These are phyloP conservation scores for Diploptera punctata DNA, from an alignment of 2,888 invertebrate species.

Conservation along the genomic window DNA sequence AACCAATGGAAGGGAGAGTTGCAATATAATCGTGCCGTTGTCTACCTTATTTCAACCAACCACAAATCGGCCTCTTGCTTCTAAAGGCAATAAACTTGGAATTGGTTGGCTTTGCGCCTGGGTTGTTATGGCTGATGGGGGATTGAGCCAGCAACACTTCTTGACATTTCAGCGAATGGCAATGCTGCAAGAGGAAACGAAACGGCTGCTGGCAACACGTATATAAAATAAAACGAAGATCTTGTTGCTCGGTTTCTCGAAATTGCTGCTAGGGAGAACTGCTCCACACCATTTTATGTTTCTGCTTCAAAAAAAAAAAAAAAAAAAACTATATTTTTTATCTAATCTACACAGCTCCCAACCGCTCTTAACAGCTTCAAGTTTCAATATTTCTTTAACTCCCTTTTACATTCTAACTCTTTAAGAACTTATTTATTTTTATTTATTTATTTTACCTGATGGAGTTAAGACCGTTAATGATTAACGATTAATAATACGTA, in stretches of 20 bases:
- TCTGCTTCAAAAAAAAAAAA: slow-evolving; percentile 8
- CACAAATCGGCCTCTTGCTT: slow-evolving; percentile 39
- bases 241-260: slow-evolving; percentile 15
- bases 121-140: slow-evolving; percentile 41
- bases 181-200: slow-evolving; percentile 22
- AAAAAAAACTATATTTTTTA: not conserved
- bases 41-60: slow-evolving; percentile 39
- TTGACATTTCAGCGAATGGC: slow-evolving; percentile 41
- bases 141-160: slow-evolving; percentile 41
- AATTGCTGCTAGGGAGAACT: slow-evolving; percentile 5
- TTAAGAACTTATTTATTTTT: too few species aligned
- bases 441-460: too few species aligned
- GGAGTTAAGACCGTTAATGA: too few species aligned
- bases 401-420: too few species aligned
- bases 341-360: not conserved
- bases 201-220: slow-evolving; percentile 29
- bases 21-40: slow-evolving; percentile 32
- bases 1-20: slow-evolving; percentile 35
- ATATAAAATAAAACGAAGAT: slow-evolving; percentile 35
- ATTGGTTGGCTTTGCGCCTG: slow-evolving; percentile 42
- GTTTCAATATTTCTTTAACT: too few species aligned
- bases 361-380: too few species aligned
- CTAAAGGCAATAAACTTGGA: slow-evolving; percentile 41
- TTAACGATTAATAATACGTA: too few species aligned
- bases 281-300: not conserved